These are phyloP conservation scores for Onthophagus sagittarius DNA, from an alignment of 2,888 invertebrate genomes.

Conservation along the genomic window DNA sequence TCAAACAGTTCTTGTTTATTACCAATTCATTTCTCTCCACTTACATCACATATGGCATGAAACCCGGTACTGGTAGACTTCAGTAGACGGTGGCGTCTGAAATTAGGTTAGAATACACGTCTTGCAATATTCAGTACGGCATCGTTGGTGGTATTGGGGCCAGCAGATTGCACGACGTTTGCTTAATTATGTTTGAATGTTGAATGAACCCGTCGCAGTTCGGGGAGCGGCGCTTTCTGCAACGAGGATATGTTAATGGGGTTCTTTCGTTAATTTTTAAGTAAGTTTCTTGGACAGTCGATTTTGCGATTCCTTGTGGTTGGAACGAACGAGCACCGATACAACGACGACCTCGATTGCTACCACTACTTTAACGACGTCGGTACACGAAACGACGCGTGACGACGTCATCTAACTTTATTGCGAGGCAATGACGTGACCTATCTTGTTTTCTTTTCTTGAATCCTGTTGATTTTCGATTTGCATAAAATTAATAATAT, in stretches of 20 bases:
- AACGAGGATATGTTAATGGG: not conserved
- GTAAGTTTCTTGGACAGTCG: not conserved
- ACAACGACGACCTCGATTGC: not conserved
- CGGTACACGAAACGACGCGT: not conserved
- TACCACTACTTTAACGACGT: not conserved
- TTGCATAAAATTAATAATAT: not conserved
- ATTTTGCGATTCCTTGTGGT: not conserved
- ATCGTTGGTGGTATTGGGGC: not conserved
- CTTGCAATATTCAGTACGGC: not conserved
- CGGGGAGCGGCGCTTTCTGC: not conserved
- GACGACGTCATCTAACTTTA: not conserved
- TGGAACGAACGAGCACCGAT: not conserved
- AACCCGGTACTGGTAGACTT: not conserved
- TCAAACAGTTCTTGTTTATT: not conserved
- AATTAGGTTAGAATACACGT: not conserved
- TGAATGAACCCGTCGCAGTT: not conserved
- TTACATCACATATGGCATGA: not conserved
- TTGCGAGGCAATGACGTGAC: not conserved
- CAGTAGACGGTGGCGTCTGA: not conserved
- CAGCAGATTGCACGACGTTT: not conserved
- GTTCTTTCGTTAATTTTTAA: not conserved
- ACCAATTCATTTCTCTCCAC: not conserved
- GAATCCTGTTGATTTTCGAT: not conserved
- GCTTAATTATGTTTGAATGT: not conserved
- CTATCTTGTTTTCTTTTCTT: not conserved